Evolutionary conservation across 92 coral and sea anemone genomes (phyloP).

Genomic region (Zoanthus gigantus): DNA sequence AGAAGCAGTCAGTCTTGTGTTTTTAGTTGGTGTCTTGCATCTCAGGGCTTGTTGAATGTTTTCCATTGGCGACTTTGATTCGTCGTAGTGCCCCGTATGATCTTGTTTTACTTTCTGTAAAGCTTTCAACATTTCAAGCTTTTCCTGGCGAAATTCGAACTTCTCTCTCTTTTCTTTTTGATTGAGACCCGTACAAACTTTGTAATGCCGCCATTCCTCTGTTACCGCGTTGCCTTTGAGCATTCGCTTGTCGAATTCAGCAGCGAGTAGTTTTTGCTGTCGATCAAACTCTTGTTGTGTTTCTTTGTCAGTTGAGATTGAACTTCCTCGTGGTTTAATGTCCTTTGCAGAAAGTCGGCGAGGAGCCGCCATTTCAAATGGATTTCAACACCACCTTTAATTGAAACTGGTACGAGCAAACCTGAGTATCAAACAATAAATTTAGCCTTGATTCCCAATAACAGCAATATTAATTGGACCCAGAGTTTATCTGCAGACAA

Average conservation of each 20-base stretch:
- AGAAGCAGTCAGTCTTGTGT: slow-evolving; percentile 66
- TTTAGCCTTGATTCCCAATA: too few species aligned
- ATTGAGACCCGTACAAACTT: slow-evolving; percentile 58
- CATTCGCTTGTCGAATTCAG: slow-evolving; percentile 75
- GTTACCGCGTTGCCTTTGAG: slow-evolving; percentile 81
- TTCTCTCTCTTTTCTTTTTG: slow-evolving; percentile 75
- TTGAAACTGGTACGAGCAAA: too few species aligned
- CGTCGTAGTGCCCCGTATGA: slow-evolving; percentile 86
- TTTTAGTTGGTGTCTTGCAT: slow-evolving; percentile 66
- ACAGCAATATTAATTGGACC: too few species aligned
- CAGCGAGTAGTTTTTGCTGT: slow-evolving; percentile 74
- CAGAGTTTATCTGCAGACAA: too few species aligned
- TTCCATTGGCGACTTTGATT: slow-evolving; percentile 74
- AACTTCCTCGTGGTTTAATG: slow-evolving; percentile 3
- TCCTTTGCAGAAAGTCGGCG: not conserved
- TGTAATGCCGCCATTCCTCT: slow-evolving; percentile 77
- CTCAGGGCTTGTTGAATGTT: slow-evolving; percentile 82
- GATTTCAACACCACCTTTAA: not conserved
- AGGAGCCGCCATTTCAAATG: slow-evolving; percentile 29
- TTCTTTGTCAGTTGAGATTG: slow-evolving; percentile 37
- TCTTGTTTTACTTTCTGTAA: slow-evolving; percentile 72
- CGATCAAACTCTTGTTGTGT: slow-evolving; percentile 78
- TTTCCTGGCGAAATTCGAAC: slow-evolving; percentile 64
- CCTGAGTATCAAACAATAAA: too few species aligned
- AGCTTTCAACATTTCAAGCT: slow-evolving; percentile 71